These are phyloP conservation scores for Brienomyrus longianalis DNA, from an alignment of 2,113 vertebrate genomes.

Conservation along the genomic window DNA sequence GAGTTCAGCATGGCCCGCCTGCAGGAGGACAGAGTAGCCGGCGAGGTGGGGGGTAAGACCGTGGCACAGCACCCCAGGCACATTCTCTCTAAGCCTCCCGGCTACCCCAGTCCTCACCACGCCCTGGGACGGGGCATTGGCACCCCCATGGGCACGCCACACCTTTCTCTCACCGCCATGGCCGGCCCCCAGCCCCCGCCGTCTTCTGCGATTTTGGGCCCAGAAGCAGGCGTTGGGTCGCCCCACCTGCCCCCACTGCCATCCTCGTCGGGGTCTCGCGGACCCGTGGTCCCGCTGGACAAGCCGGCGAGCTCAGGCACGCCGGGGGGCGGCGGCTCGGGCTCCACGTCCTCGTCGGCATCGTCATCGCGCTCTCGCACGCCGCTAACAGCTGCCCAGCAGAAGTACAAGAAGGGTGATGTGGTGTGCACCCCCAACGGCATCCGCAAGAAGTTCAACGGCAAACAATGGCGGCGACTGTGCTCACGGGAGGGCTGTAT, in stretches of 20 bases:
- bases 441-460: constrained; percentile 88
- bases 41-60: constrained; percentile 36
- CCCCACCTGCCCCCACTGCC: constrained; percentile 50
- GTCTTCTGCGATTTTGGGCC: constrained; percentile 54
- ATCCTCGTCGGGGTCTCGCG: constrained; percentile 44
- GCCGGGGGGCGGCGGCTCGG: constrained; percentile 45
- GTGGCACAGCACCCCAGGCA: constrained; percentile 46
- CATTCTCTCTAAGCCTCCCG: constrained; percentile 53
- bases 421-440: constrained; percentile 87
- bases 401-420: constrained; percentile 87
- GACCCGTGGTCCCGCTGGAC: constrained; percentile 43
- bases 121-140: constrained; percentile 48
- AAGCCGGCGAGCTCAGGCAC: constrained; percentile 50
- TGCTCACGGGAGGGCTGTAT: constrained; percentile 87
- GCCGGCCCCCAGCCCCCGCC: constrained; percentile 37
- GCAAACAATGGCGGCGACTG: constrained; percentile 87
- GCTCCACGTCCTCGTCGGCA: constrained; percentile 52
- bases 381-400: constrained; percentile 72
- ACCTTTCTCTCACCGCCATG: constrained; percentile 37
- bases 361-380: constrained; percentile 72
- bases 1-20: constrained; percentile 52
- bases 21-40: constrained; percentile 26
- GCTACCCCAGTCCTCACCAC: constrained; percentile 45
- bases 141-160: constrained; percentile 51
- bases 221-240: constrained; percentile 51